Evolutionary conservation across 2,888 invertebrate genomes (phyloP), one percentile per base, ranked within the genome.

Genomic region (Cotesia congregata): DNA sequence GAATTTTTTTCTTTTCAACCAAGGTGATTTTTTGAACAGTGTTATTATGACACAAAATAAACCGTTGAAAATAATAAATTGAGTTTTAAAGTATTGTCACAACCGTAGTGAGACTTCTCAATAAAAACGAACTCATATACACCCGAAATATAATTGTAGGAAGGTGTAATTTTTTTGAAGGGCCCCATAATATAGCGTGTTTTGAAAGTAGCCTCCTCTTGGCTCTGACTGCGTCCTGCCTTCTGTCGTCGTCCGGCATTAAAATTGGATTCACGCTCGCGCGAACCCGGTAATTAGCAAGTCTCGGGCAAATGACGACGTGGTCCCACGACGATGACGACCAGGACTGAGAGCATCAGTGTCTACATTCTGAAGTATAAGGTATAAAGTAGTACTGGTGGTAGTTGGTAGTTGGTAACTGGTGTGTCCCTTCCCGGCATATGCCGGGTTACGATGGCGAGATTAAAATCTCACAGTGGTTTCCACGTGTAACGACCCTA

Each of bases 241-340:
- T 79, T 79, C 79, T 80, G 80, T 79, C 81, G 78, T 50, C 65
- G 81, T 82, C 82, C 82, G 83, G 82, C 82, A 82, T 82, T 85
- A 84, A 87, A 88, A 86, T 85, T 81, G 81, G 85, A 85, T 88
- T 87, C 85, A 87, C 87, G 88, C 86, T 87, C 86, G 85, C 86
- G 86, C 87, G 85, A 86, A 84, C 85, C 82, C 82, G 85, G 85
- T 89, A 89, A 89, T 89, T 89, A 89, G 88, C 83, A 81, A 83
- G 82, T 83, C 83, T 83, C 82, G 83, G 80, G 86, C 86, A 87
- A 88, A 88, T 87, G 86, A 87, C 85, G 85, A 83, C 71, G 78
- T 84, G 86, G 86, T 88, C 87, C 87, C 87, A 87, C 87, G 86
- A 82, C 60, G 68, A 83, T 30, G 78, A 72, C 75, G 60, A 59